Percentiles rank a stretch among this genome's conserved stretches.
These are phyloP conservation scores for Erebia aethiops DNA, from an alignment of 2,888 invertebrate species.

Conservation along the genomic window DNA sequence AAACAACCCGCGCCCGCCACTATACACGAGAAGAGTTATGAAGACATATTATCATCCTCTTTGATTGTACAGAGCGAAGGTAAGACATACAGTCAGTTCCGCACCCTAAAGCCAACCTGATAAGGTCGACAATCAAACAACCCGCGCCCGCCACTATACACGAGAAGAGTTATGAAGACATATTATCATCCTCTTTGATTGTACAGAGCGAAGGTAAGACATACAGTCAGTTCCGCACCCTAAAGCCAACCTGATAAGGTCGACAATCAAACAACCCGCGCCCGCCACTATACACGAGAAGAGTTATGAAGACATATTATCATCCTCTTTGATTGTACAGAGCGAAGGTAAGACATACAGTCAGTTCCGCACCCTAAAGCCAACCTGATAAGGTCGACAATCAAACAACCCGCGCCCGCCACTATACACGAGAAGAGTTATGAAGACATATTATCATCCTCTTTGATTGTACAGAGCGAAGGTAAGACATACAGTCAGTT, in stretches of 20 bases:
- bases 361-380: conserved; percentile 59
- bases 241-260: conserved; percentile 28
- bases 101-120: conserved; percentile 40
- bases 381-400: conserved; percentile 21
- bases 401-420: neutral
- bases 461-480: neutral
- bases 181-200: neutral
- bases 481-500: conserved; percentile 55
- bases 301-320: conserved; percentile 3
- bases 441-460: neutral
- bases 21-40: neutral
- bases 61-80: conserved; percentile 3
- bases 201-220: neutral
- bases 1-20: neutral
- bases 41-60: neutral
- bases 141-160: neutral
- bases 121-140: conserved; percentile 14
- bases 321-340: neutral
- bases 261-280: conserved; percentile 3
- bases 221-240: conserved; percentile 65
- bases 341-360: conserved; percentile 46
- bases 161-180: neutral
- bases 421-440: neutral
- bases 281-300: neutral
- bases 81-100: conserved; percentile 62